These are phyloP conservation scores for Leptopilina drosophilae DNA, from an alignment of 2,888 invertebrate genomes.

Conservation along the genomic window DNA sequence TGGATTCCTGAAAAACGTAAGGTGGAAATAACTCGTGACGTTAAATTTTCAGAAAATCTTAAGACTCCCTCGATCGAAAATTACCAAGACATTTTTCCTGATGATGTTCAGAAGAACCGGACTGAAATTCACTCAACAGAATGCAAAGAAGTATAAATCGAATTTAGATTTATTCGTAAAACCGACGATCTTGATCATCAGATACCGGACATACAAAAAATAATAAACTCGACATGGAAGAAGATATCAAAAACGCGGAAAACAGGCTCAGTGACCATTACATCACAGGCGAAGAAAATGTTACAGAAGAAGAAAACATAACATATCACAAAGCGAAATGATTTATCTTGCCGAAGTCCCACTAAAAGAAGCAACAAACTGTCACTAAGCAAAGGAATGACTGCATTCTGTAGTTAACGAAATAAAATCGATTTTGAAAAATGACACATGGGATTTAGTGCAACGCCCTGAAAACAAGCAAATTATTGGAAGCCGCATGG, in stretches of 20 bases:
- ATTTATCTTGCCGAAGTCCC: background rate
- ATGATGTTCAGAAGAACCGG: background rate
- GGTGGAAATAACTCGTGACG: background rate
- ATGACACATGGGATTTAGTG: background rate
- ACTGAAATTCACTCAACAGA: background rate
- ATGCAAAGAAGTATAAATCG: no score
- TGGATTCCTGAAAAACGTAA: background rate
- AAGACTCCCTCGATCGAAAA: background rate
- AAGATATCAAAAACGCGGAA: no score
- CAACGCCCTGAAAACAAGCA: background rate
- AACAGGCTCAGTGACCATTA: no score
- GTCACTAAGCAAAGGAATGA: background rate
- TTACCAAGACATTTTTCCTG: background rate
- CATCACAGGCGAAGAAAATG: no score
- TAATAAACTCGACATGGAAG: no score
- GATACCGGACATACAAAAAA: no score
- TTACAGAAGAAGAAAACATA: no score
- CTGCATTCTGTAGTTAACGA: background rate
- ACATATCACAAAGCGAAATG: background rate
- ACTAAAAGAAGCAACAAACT: background rate
- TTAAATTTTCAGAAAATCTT: background rate
- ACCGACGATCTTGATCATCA: no score
- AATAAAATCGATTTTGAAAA: background rate
- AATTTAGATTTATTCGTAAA: no score
- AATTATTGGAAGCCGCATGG: background rate